Percentiles rank a stretch among this genome's conserved stretches.
Evolutionary conservation across 2,888 invertebrate species (phyloP).

Genomic region (Lepidocyrtoides sp.): DNA sequence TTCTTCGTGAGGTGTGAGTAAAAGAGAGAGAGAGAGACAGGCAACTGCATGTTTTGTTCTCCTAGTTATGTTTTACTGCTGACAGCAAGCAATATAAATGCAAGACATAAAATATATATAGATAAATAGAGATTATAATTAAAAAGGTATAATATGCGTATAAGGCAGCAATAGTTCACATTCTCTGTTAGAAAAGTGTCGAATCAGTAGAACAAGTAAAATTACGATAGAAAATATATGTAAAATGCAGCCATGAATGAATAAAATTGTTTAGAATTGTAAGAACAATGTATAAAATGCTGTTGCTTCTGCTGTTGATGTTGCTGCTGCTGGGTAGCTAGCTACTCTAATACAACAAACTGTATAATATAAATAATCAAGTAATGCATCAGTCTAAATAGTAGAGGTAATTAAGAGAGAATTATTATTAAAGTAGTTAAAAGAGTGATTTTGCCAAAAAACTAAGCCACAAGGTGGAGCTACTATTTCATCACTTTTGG

Average conservation of each 20-base stretch:
- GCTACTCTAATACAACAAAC: conserved; percentile 41
- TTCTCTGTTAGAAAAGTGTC: conserved; percentile 76
- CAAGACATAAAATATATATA: conserved; percentile 63
- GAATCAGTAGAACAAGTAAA: conserved; percentile 47
- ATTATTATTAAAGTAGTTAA: conserved; percentile 6
- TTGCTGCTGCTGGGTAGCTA: conserved; percentile 17
- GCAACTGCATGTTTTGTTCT: conserved; percentile 44
- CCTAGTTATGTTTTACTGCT: conserved; percentile 59
- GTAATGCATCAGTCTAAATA: conserved; percentile 35
- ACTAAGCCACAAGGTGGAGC: conserved; percentile 56
- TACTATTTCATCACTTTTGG: neutral
- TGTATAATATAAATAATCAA: conserved; percentile 14
- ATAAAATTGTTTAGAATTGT: conserved; percentile 44
- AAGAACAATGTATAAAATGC: conserved; percentile 47
- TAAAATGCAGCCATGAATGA: conserved; percentile 70
- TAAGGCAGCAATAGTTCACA: conserved; percentile 72
- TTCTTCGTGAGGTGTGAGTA: conserved; percentile 49
- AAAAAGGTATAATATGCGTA: conserved; percentile 49
- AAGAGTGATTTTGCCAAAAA: conserved; percentile 63
- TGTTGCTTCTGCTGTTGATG: conserved; percentile 40
- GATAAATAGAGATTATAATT: conserved; percentile 57
- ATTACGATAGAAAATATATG: conserved; percentile 19
- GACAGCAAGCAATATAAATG: conserved; percentile 75
- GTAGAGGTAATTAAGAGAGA: conserved; percentile 40
- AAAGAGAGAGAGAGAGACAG: conserved; percentile 58